phyloP scores from a whole-genome alignment of 1,140 invertebrate genomes.

The Berghia stephanieae region DNA sequence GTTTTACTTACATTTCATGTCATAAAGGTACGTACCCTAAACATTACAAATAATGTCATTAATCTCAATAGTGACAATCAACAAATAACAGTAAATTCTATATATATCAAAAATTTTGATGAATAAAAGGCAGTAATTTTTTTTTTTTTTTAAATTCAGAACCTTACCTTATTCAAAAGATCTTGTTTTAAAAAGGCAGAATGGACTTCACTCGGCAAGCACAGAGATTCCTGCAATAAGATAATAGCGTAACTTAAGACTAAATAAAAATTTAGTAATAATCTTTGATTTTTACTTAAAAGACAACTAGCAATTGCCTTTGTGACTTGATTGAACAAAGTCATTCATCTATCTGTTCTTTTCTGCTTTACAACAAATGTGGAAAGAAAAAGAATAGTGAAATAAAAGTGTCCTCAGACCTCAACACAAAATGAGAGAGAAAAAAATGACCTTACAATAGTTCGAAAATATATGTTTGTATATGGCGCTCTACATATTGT shows the following conservation, averaged over 20 bases:
- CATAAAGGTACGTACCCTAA: not conserved
- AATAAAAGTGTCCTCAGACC: not conserved
- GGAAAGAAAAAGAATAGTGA: not conserved
- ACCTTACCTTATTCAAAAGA: slow-evolving; percentile 23
- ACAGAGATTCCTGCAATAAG: not conserved
- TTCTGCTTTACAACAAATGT: too few species aligned
- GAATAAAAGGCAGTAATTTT: not conserved
- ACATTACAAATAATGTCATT: not conserved
- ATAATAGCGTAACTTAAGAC: not conserved
- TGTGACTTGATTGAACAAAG: too few species aligned
- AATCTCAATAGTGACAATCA: not conserved
- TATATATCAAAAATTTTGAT: not conserved
- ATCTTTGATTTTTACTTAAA: not conserved
- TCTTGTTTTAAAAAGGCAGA: slow-evolving; percentile 15
- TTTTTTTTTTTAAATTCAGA: not conserved
- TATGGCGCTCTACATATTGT: too few species aligned
- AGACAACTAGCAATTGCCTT: too few species aligned
- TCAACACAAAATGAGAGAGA: too few species aligned
- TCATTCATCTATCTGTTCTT: too few species aligned
- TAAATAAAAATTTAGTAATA: not conserved
- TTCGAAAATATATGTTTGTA: too few species aligned
- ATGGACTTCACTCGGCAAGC: slow-evolving; percentile 17
- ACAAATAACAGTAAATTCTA: not conserved
- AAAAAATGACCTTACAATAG: too few species aligned
- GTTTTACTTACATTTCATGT: too few species aligned